phyloP scores from a whole-genome alignment of 1,140 invertebrate genomes.

The Dendrolimus punctatus region DNA sequence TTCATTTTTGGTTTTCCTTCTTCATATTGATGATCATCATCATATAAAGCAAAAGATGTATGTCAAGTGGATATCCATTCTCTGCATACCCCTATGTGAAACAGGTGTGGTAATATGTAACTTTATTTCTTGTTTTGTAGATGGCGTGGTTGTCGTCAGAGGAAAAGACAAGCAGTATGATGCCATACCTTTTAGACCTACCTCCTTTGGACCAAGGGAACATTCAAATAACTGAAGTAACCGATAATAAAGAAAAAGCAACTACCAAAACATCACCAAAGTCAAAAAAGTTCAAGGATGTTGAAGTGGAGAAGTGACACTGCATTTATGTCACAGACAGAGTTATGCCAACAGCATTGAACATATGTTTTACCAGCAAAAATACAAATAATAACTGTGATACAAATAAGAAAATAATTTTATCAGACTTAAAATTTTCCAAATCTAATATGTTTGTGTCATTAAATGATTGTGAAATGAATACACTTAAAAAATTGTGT shows the following conservation, averaged over 20 bases:
- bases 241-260: slow-evolving; percentile 11
- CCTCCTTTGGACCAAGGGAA: slow-evolving; percentile 35
- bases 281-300: slow-evolving; percentile 8
- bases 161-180: slow-evolving; percentile 53
- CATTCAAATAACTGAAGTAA: slow-evolving; percentile 1
- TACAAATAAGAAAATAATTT: slow-evolving; percentile 22
- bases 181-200: slow-evolving; percentile 53
- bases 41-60: no score
- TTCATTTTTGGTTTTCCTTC: no score
- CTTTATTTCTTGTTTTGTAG: slow-evolving; percentile 20
- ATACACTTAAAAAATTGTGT: no score
- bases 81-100: no score
- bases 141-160: slow-evolving; percentile 59
- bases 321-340: slow-evolving; percentile 4
- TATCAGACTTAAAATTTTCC: slow-evolving; percentile 30
- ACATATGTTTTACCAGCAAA: slow-evolving; percentile 15
- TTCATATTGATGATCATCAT: no score
- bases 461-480: no score
- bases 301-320: slow-evolving; percentile 53
- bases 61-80: no score
- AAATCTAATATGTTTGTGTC: slow-evolving; percentile 1
- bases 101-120: not conserved
- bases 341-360: slow-evolving; percentile 14
- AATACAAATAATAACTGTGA: slow-evolving; percentile 28
- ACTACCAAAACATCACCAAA: not conserved